Base-by-base conservation (phyloP, 2,113 vertebrate species). In the Pelvicachromis taeniatus region DNA sequence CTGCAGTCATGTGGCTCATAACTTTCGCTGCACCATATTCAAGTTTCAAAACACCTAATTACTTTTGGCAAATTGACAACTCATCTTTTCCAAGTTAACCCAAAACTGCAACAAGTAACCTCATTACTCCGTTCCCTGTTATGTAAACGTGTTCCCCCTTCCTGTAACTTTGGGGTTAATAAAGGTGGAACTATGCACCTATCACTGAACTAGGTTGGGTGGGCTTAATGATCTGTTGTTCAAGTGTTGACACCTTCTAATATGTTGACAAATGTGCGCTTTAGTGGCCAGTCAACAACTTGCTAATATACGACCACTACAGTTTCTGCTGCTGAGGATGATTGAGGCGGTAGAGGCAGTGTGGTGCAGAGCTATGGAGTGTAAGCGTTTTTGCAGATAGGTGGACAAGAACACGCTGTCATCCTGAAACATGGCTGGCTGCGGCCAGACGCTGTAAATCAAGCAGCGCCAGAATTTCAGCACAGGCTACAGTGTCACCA, bases 221-320 rank as follows among this genome's bases (percentile, higher is more conserved):
- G 92, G 86, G 84, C 85, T 68, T 78, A 63, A 84, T 45, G 77
- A 81, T 68, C 80, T 90, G 91, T 93, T 92, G 92, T 92, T 92
- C 52, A 87, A 88, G 93, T 93, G 95, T 92, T 95, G 95, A 95
- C 94, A 95, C 87, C 85, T 94, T 92, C 85, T 94, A 94, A 95
- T 94, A 95, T 93, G 92, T 93, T 96, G 95, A 95, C 94, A 95
- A 95, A 95, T 95, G 95, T 92, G 84, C 78, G 81, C 89, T 92
- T 94, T 91, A 92, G 85, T 90, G 85, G 91, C 91, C 92, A 95
- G 93, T 95, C 95, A 95, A 95, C 95, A 95, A 94, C 94, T 91
- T 58, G 75, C 77, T 94, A 95, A 95, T 94, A 95, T 95, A 96
- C 45, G 85, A 90, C 92, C 84, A 85, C 78, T 53, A 89, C 89